These are phyloP conservation scores for Paracyclopina nana DNA, from an alignment of 1,140 invertebrate genomes.

Conservation along the genomic window DNA sequence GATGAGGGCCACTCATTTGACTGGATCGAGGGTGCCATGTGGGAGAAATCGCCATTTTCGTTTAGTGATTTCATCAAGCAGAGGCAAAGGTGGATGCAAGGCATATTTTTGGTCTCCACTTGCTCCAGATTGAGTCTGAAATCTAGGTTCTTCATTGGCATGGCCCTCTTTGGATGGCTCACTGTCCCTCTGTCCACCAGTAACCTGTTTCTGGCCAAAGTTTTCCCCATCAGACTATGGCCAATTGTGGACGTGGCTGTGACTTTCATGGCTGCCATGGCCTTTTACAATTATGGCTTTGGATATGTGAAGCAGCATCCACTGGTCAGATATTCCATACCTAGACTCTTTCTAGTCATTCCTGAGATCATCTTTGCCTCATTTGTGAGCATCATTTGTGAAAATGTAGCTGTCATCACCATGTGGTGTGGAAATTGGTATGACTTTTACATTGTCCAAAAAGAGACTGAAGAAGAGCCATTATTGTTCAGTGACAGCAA, in stretches of 20 bases:
- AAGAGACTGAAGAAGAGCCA: conserved; percentile 47
- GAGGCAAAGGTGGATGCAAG: conserved; percentile 83
- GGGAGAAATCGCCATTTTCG: conserved; percentile 90
- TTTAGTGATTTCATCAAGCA: conserved; percentile 86
- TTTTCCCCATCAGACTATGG: conserved; percentile 71
- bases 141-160: conserved; percentile 36
- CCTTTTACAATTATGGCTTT: conserved; percentile 90
- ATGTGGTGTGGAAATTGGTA: conserved; percentile 75
- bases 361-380: conserved; percentile 65
- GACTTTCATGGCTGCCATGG: conserved; percentile 68
- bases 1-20: conserved; percentile 65
- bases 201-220: conserved; percentile 39
- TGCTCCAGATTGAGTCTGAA: conserved; percentile 57
- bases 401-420: conserved; percentile 83
- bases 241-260: conserved; percentile 59
- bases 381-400: conserved; percentile 74
- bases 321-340: conserved; percentile 55
- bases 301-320: conserved; percentile 88
- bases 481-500: no score
- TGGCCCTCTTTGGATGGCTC: conserved; percentile 40
- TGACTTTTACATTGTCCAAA: conserved; percentile 87
- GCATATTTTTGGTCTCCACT: conserved; percentile 82
- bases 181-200: conserved; percentile 68
- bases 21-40: conserved; percentile 91
- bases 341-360: conserved; percentile 56